phyloP scores from a whole-genome alignment of 2,888 invertebrate species.

The Pristionchus entomophagus region DNA sequence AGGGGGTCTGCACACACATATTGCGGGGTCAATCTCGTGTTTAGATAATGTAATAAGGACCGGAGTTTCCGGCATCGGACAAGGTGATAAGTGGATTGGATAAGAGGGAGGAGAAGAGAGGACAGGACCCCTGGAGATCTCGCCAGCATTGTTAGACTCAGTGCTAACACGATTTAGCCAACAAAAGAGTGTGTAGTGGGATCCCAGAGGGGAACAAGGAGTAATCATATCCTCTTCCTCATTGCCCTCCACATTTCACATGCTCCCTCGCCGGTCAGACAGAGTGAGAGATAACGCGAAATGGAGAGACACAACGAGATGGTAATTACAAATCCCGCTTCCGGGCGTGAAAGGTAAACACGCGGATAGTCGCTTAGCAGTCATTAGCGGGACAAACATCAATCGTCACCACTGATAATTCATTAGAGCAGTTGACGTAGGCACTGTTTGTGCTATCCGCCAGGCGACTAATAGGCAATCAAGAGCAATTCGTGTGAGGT shows the following conservation, averaged over 20 bases:
- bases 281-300: no score
- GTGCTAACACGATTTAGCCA: no score
- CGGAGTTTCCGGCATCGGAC: not conserved
- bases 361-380: not conserved
- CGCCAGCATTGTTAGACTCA: not conserved
- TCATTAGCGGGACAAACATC: no score
- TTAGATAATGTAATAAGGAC: slow-evolving; percentile 24
- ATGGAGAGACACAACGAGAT: no score
- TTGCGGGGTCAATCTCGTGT: not conserved
- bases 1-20: not conserved
- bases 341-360: slow-evolving; percentile 1
- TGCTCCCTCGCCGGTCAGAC: no score
- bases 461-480: no score
- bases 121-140: not conserved
- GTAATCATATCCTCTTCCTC: not conserved
- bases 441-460: no score
- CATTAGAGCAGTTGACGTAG: no score
- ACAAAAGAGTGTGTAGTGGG: not conserved
- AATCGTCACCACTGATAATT: no score
- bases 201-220: not conserved
- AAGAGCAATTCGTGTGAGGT: no score
- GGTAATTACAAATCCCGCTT: not conserved
- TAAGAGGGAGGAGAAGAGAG: not conserved
- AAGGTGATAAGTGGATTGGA: not conserved
- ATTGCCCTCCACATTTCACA: not conserved